Evolutionary conservation across 2,113 vertebrate species (phyloP).

Genomic region (Oreochromis spilurus): DNA sequence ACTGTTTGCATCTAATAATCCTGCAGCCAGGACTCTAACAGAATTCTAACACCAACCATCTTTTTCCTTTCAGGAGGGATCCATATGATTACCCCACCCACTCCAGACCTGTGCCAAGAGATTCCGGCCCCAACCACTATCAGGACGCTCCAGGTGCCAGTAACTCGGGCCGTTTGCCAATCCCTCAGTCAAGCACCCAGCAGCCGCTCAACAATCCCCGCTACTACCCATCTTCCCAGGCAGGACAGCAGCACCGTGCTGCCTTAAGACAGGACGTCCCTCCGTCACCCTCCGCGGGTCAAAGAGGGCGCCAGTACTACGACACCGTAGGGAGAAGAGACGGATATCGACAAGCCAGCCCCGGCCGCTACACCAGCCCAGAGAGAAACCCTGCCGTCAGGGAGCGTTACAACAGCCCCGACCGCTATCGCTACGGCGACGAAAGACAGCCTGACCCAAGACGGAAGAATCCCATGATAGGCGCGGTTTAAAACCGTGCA

Average conservation of each 20-base stretch:
- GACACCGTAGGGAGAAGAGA: slow-evolving; percentile 43
- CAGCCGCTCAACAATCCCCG: slow-evolving; percentile 54
- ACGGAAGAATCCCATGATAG: slow-evolving; percentile 86
- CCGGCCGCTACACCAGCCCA: slow-evolving; percentile 37
- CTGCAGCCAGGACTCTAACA: background rate
- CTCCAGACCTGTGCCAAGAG: slow-evolving; percentile 32
- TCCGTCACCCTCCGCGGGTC: slow-evolving; percentile 66
- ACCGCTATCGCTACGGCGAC: slow-evolving; percentile 37
- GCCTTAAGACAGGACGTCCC: slow-evolving; percentile 82
- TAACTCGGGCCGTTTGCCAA: background rate
- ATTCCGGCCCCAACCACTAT: background rate
- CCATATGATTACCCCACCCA: slow-evolving; percentile 55
- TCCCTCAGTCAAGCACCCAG: slow-evolving; percentile 56
- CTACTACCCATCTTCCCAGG: slow-evolving; percentile 60
- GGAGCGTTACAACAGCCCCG: slow-evolving; percentile 27
- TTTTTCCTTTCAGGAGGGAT: slow-evolving; percentile 59
- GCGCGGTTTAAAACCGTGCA: slow-evolving; percentile 75
- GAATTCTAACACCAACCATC: background rate
- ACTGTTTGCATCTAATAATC: background rate
- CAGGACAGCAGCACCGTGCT: slow-evolving; percentile 62
- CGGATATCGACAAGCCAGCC: slow-evolving; percentile 67
- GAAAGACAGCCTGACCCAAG: slow-evolving; percentile 77
- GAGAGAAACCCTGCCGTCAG: background rate
- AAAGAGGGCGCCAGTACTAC: slow-evolving; percentile 64
- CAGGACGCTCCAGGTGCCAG: slow-evolving; percentile 12